phyloP scores from a whole-genome alignment of 2,113 vertebrate species.

The Larimichthys crocea region DNA sequence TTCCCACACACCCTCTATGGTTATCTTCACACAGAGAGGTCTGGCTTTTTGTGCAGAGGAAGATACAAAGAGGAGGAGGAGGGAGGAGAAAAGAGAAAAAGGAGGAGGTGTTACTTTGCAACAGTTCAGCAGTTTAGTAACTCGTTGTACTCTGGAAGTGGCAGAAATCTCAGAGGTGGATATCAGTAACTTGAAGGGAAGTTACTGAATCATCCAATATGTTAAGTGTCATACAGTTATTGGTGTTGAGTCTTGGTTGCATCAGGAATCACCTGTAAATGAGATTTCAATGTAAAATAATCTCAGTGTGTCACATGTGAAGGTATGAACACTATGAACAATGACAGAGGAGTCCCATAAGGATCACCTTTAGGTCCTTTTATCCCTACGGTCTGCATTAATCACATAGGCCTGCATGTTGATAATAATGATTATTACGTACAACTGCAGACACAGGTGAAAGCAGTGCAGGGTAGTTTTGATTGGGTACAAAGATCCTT shows the following conservation, averaged over 20 bases:
- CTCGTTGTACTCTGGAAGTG: neutral
- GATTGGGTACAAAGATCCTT: no score
- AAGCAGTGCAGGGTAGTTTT: neutral
- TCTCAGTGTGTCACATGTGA: neutral
- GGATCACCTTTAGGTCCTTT: neutral
- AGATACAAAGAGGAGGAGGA: neutral
- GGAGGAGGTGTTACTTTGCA: conserved; percentile 4
- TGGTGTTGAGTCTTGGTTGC: neutral
- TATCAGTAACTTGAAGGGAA: neutral
- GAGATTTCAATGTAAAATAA: no score
- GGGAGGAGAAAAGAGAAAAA: neutral
- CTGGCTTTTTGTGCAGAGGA: neutral
- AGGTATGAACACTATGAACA: neutral
- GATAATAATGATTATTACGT: no score
- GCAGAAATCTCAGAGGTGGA: neutral
- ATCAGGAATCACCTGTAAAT: neutral
- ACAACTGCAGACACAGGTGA: neutral
- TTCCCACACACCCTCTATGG: conserved; percentile 39
- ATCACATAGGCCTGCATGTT: no score
- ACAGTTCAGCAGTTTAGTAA: neutral
- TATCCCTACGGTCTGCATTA: no score
- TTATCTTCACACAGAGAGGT: conserved; percentile 30
- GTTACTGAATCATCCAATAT: neutral
- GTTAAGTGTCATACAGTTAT: neutral
- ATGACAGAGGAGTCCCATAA: neutral